These are phyloP conservation scores for Criorhina ranunculi DNA, from an alignment of 2,888 invertebrate genomes.

Conservation along the genomic window DNA sequence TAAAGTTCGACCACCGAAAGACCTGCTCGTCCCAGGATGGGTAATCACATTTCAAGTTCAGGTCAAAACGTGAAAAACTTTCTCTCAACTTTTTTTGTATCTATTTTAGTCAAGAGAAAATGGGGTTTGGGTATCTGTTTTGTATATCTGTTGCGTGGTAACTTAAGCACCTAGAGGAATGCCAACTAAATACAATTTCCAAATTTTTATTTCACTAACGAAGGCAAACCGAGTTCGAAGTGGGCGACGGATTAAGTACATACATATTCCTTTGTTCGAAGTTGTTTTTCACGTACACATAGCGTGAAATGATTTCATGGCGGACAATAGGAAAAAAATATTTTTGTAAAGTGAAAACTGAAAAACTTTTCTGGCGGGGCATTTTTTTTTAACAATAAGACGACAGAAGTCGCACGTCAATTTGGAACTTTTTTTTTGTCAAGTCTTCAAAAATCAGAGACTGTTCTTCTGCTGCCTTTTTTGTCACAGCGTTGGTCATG, in stretches of 20 bases:
- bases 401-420: neutral
- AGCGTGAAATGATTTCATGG: constrained; percentile 6
- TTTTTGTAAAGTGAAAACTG: no score
- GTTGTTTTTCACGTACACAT: neutral
- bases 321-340: neutral
- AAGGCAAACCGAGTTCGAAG: neutral
- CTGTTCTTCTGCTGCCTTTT: neutral
- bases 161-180: neutral
- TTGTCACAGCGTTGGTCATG: constrained; percentile 12
- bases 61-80: constrained; percentile 57
- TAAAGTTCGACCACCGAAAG: constrained; percentile 18
- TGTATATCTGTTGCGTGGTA: neutral
- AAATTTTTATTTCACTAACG: constrained; percentile 15
- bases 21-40: neutral
- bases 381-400: no score
- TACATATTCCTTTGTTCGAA: neutral
- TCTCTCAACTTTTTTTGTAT: constrained; percentile 23
- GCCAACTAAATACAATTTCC: constrained; percentile 7
- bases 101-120: neutral
- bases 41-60: constrained; percentile 63
- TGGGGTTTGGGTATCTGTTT: neutral
- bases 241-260: neutral
- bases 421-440: constrained; percentile 3
- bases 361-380: no score
- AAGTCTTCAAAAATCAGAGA: neutral